A percentile compares a stretch with the other conserved stretches of the same genome.
Conservation (phyloP, 2,888 invertebrate genomes). For the Apodemia zela region DNA sequence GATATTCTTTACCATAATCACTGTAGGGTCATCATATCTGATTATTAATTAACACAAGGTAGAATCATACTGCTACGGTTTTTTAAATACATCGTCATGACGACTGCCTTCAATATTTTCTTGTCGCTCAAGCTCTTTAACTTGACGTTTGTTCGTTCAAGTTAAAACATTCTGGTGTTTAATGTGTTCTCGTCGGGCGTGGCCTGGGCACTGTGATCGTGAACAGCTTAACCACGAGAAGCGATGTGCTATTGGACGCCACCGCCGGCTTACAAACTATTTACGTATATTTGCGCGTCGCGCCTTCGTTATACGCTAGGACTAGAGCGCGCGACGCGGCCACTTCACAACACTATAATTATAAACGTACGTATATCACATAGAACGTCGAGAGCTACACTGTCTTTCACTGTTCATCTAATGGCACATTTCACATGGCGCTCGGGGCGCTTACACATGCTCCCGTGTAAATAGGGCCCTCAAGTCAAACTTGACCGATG, state of each 20-base stretch:
- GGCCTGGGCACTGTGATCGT: background rate
- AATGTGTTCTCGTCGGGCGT: background rate
- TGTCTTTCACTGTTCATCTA: conserved; percentile 15
- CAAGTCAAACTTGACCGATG: background rate
- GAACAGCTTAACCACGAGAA: conserved; percentile 28
- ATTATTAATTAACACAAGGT: too few species aligned
- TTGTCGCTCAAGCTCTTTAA: background rate
- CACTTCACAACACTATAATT: conserved; percentile 34
- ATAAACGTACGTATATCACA: conserved; percentile 30
- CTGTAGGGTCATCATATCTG: too few species aligned
- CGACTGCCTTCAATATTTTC: background rate
- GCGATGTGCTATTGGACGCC: conserved; percentile 40
- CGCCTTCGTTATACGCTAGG: conserved; percentile 47
- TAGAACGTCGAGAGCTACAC: conserved; percentile 24
- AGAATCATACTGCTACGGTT: background rate
- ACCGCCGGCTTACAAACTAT: conserved; percentile 53
- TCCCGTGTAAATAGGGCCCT: background rate
- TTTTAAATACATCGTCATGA: background rate
- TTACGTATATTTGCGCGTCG: conserved; percentile 71
- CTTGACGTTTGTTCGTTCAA: background rate
- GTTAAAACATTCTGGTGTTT: background rate
- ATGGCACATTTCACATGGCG: conserved; percentile 24
- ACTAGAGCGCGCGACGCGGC: conserved; percentile 62
- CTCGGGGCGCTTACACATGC: background rate
- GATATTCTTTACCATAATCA: too few species aligned